These are phyloP conservation scores for Paramormyrops hopkinsi DNA, from an alignment of 2,797 vertebrate species.

Conservation along the genomic window DNA sequence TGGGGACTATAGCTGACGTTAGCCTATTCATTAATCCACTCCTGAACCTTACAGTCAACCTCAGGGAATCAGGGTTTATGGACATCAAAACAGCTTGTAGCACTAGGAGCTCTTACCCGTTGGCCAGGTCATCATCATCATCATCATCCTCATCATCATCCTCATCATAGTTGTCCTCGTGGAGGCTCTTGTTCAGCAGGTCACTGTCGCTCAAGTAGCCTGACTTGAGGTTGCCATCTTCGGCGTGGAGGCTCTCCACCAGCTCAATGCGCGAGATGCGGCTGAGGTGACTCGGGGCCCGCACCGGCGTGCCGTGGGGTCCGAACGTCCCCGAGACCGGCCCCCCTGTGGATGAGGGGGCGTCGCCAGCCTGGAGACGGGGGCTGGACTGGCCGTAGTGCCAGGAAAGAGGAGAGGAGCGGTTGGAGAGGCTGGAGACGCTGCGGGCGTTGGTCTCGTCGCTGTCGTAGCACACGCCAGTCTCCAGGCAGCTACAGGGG, in stretches of 20 bases:
- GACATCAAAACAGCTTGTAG: neutral
- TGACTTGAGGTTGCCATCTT: slow-evolving; percentile 76
- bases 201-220: slow-evolving; percentile 80
- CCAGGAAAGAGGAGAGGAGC: slow-evolving; percentile 89
- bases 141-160: slow-evolving; percentile 71
- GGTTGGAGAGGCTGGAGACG: slow-evolving; percentile 84
- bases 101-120: slow-evolving; percentile 65
- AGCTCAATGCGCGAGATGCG: slow-evolving; percentile 80
- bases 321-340: slow-evolving; percentile 59
- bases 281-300: slow-evolving; percentile 74
- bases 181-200: slow-evolving; percentile 71
- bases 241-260: slow-evolving; percentile 73
- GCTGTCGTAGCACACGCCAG: slow-evolving; percentile 78
- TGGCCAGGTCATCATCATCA: slow-evolving; percentile 81
- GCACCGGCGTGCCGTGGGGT: slow-evolving; percentile 70
- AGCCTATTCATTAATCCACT: neutral
- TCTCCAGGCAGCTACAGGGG: slow-evolving; percentile 72
- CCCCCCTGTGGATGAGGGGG: slow-evolving; percentile 75
- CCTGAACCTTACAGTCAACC: neutral
- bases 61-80: neutral
- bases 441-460: slow-evolving; percentile 85
- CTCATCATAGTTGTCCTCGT: slow-evolving; percentile 55
- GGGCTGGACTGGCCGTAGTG: slow-evolving; percentile 90
- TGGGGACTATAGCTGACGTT: neutral
- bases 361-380: slow-evolving; percentile 85